phyloP scores from a whole-genome alignment of 2,888 invertebrate species.

The Xylophagus ater region DNA sequence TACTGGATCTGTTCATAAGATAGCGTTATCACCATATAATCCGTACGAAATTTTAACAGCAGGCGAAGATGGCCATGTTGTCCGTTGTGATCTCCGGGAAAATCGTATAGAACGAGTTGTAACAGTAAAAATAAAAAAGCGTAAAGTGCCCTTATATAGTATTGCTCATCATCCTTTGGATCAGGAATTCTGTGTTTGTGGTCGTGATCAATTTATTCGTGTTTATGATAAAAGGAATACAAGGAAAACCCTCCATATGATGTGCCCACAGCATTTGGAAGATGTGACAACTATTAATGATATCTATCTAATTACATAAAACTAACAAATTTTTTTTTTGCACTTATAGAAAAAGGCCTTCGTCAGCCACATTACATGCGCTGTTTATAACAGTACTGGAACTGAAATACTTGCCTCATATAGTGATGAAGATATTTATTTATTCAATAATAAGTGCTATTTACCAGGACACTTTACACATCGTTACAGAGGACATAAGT shows the following conservation, averaged over 20 bases:
- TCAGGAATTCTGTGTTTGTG: conserved; percentile 71
- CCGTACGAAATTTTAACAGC: conserved; percentile 72
- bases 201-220: conserved; percentile 66
- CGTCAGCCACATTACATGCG: conserved; percentile 68
- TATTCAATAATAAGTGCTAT: conserved; percentile 59
- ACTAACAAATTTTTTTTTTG: background rate
- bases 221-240: conserved; percentile 61
- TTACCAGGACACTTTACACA: conserved; percentile 40
- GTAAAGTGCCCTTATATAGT: conserved; percentile 71
- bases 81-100: conserved; percentile 70
- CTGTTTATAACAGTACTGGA: conserved; percentile 84
- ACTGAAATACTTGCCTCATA: conserved; percentile 87
- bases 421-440: conserved; percentile 85
- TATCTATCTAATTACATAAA: background rate
- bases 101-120: conserved; percentile 37
- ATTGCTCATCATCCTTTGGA: conserved; percentile 75
- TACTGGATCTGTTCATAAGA: conserved; percentile 70
- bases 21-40: conserved; percentile 62
- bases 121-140: conserved; percentile 45
- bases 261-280: conserved; percentile 44
- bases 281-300: conserved; percentile 21
- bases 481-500: conserved; percentile 53
- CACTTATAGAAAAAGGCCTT: conserved; percentile 21
- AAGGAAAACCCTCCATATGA: conserved; percentile 44
- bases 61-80: conserved; percentile 78